Conservation (phyloP, 2,113 vertebrate genomes). For the Amphilophus citrinellus region DNA sequence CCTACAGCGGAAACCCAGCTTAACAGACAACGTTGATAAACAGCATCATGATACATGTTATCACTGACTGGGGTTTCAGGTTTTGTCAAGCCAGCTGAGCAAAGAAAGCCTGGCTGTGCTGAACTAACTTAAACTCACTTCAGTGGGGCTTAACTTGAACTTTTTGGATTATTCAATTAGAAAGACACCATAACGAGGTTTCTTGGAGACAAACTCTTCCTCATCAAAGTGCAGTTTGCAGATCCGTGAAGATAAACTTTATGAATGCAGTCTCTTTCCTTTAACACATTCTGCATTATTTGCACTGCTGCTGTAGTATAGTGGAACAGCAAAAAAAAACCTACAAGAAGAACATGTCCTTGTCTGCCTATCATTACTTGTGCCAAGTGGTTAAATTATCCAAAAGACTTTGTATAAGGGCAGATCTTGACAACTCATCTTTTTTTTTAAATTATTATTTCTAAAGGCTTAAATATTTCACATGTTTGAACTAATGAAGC, state of each 20-base stretch:
- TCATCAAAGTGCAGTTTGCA: background rate
- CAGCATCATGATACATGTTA: background rate
- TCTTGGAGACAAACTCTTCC: background rate
- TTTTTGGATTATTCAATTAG: too few species aligned
- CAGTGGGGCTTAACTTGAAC: background rate
- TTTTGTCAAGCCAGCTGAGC: background rate
- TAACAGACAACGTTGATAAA: too few species aligned
- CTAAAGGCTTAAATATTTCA: background rate
- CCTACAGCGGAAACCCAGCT: too few species aligned
- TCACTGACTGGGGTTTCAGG: background rate
- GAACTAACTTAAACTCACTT: background rate
- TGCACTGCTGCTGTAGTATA: background rate
- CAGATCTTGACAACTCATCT: background rate
- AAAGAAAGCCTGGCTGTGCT: background rate
- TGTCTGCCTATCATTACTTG: background rate
- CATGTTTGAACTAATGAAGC: background rate
- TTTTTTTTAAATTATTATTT: background rate
- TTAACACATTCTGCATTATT: background rate
- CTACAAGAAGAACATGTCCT: background rate
- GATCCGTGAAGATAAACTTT: background rate
- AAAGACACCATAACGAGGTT: too few species aligned
- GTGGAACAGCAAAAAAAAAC: background rate
- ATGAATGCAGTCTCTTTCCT: background rate
- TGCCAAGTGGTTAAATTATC: background rate
- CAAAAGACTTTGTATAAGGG: background rate